Percentiles rank a stretch among this genome's conserved stretches.
Evolutionary conservation across 2,113 vertebrate genomes (phyloP).

Genomic region (Centropus unirufus): DNA sequence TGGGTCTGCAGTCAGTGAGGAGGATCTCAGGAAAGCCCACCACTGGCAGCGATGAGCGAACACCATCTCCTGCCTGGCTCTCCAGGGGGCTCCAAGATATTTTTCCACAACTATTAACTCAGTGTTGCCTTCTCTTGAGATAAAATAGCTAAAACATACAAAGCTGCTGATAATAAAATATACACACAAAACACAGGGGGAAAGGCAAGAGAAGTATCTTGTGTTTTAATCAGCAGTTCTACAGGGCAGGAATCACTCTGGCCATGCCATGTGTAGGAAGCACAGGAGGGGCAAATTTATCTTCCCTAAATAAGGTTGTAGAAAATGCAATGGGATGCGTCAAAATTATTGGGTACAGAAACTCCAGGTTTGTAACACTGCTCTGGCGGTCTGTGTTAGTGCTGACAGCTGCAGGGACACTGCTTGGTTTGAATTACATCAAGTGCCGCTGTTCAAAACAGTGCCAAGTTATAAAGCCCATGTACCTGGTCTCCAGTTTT

Average conservation of each 20-base stretch:
- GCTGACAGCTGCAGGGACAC: neutral
- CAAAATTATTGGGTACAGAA: neutral
- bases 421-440: neutral
- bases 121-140: neutral
- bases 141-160: neutral
- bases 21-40: neutral
- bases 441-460: neutral
- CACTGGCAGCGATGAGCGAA: neutral
- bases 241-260: rapidly evolving
- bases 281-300: neutral
- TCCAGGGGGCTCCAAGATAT: neutral
- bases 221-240: neutral
- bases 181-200: rapidly evolving
- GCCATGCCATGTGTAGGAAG: neutral
- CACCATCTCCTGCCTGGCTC: neutral
- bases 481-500: neutral
- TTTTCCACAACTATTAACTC: neutral
- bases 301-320: neutral
- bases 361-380: neutral
- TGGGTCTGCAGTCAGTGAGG: neutral
- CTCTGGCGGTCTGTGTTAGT: neutral
- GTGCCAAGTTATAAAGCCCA: neutral
- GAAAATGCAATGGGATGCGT: neutral
- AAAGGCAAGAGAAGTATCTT: neutral
- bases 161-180: neutral